Evolutionary conservation across 2,797 vertebrate species (phyloP).

Genomic region (Eulemur coronatus): DNA sequence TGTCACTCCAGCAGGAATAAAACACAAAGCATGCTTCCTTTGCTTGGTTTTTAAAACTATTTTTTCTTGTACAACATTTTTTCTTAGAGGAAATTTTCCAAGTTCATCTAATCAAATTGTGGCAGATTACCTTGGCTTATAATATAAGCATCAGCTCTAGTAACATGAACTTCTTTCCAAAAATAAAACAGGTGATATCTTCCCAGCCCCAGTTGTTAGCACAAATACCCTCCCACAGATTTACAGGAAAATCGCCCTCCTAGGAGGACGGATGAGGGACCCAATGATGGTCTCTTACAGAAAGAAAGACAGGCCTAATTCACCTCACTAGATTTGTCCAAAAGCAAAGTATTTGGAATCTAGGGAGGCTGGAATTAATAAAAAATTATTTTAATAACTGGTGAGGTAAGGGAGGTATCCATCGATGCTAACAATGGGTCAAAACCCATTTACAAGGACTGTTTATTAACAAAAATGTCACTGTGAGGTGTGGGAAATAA

Average conservation of each 20-base stretch:
- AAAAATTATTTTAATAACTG: background rate
- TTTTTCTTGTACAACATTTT: slow-evolving; percentile 49
- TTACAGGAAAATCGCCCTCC: background rate
- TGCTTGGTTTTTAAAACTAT: background rate
- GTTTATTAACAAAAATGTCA: background rate
- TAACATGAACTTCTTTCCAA: slow-evolving; percentile 67
- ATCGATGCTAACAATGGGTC: background rate
- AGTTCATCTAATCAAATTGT: slow-evolving; percentile 69
- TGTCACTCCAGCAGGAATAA: slow-evolving; percentile 30
- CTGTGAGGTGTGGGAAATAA: background rate
- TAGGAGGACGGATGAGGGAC: background rate
- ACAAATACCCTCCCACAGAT: background rate
- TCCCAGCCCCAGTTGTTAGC: background rate
- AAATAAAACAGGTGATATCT: slow-evolving; percentile 51
- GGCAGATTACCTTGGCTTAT: slow-evolving; percentile 42
- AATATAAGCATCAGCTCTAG: slow-evolving; percentile 62
- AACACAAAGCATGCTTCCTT: background rate
- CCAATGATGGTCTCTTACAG: background rate
- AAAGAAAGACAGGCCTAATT: background rate
- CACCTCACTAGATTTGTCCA: background rate
- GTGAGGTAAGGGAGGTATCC: background rate
- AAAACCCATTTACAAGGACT: background rate
- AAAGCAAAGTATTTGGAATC: slow-evolving; percentile 28
- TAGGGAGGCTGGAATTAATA: background rate
- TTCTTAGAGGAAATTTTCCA: slow-evolving; percentile 61